These are phyloP conservation scores for Heterodera carotae DNA, from an alignment of 1,140 invertebrate genomes.

Conservation along the genomic window DNA sequence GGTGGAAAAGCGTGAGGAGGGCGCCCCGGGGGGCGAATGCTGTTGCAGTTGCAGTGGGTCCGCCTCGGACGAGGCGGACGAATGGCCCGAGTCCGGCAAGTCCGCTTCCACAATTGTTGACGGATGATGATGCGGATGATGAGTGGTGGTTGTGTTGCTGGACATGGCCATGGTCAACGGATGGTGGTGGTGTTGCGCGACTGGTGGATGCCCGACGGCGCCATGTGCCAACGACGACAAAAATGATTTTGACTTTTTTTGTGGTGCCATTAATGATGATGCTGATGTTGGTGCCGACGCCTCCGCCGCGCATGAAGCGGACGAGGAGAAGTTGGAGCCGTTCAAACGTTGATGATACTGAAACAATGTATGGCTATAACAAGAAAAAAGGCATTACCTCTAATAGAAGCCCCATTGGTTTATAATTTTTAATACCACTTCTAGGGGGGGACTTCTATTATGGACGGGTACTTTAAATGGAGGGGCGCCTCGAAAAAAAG, in stretches of 20 bases:
- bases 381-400: too few species aligned
- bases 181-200: not conserved
- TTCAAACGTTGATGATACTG: not conserved
- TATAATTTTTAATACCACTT: too few species aligned
- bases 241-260: not conserved
- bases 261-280: not conserved
- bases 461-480: too few species aligned
- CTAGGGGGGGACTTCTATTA: too few species aligned
- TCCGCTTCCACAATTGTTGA: conserved; percentile 7
- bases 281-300: not conserved
- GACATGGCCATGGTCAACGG: too few species aligned
- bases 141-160: not conserved
- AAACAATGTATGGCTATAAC: conserved; percentile 4
- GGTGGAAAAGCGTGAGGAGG: conserved; percentile 13
- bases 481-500: too few species aligned
- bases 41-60: conserved; percentile 8
- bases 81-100: conserved; percentile 25
- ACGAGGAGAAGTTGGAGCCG: not conserved
- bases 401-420: too few species aligned
- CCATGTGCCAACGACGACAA: not conserved
- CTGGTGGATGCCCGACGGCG: not conserved
- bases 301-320: not conserved
- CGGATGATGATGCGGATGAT: too few species aligned
- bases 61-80: conserved; percentile 22
- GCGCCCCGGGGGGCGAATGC: conserved; percentile 1